These are phyloP conservation scores for Neopelma chrysocephalum DNA, from an alignment of 2,797 vertebrate genomes.

Conservation along the genomic window DNA sequence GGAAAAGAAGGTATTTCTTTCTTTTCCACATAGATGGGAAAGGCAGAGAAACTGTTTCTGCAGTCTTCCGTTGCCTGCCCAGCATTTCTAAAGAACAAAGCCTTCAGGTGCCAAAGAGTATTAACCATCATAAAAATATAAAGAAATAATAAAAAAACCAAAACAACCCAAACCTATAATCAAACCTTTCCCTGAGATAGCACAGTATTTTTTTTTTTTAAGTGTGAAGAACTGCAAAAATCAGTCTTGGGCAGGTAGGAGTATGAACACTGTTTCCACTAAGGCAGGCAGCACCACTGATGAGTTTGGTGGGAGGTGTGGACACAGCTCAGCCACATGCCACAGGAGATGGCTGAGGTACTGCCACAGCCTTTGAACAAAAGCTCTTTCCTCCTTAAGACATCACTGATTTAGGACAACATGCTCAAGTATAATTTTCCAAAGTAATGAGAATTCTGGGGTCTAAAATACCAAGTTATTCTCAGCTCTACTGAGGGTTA, in stretches of 20 bases:
- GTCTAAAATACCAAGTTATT: background rate
- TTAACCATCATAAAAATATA: background rate
- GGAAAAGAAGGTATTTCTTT: background rate
- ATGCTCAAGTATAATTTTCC: background rate
- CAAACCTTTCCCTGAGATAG: background rate
- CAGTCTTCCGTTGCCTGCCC: background rate
- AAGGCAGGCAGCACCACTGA: background rate
- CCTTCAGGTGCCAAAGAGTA: background rate
- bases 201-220: background rate
- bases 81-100: slow-evolving; percentile 2
- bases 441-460: background rate
- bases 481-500: background rate
- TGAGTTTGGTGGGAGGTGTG: background rate
- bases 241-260: background rate
- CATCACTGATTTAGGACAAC: background rate
- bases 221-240: background rate
- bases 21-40: background rate
- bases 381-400: background rate
- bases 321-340: background rate
- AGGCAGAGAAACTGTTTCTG: background rate
- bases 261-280: background rate
- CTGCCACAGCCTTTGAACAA: background rate
- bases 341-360: background rate
- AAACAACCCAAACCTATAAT: background rate
- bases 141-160: background rate